Conservation (phyloP, 2,797 vertebrate species). For the Carapus acus region DNA sequence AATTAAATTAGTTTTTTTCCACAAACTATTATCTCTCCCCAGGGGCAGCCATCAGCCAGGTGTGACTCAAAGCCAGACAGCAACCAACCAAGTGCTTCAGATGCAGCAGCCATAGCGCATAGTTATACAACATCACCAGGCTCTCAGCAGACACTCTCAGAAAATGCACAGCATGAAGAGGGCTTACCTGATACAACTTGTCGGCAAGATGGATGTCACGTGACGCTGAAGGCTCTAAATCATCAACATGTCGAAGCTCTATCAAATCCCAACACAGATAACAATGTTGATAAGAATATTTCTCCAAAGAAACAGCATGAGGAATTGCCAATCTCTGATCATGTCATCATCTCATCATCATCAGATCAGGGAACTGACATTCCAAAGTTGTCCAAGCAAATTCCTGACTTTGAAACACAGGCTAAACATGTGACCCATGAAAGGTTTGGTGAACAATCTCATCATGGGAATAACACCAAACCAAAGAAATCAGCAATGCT, state of each 20-base stretch:
- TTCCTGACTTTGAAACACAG: fast-evolving
- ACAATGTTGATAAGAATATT: no score
- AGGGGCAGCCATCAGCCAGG: not conserved
- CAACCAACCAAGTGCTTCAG: no score
- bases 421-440: not conserved
- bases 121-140: no score
- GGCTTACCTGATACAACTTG: not conserved
- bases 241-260: not conserved
- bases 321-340: fast-evolving
- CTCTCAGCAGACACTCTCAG: no score
- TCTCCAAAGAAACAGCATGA: no score
- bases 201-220: not conserved
- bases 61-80: not conserved
- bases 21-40: slow-evolving; percentile 8
- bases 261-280: fast-evolving
- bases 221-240: no score
- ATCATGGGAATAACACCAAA: not conserved
- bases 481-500: not conserved
- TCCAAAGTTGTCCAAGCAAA: slow-evolving; percentile 6
- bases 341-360: not conserved
- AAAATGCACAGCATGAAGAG: slow-evolving; percentile 9
- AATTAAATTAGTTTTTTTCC: fast-evolving
- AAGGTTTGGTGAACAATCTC: no score
- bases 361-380: not conserved
- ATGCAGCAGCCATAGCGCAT: not conserved